Evolutionary conservation across 2,888 invertebrate species (phyloP), one percentile per base, ranked within the genome.

Genomic region (Spialia ferax): DNA sequence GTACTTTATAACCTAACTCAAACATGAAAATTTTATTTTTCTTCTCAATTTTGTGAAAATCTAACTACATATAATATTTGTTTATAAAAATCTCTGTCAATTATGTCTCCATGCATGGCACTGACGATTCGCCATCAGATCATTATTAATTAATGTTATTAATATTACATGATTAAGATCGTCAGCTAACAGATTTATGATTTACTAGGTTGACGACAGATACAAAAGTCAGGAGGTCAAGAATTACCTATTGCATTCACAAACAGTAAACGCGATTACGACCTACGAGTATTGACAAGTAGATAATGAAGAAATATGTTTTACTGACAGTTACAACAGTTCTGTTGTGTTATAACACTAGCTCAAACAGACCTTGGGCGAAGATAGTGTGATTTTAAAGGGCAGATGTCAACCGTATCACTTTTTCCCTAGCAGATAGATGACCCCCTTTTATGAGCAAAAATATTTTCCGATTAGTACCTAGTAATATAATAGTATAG

Each of bases 161-260:
- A 1, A 29, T 7, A 48, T 18, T 15, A 48, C 15, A 48, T n/a
- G 18, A 8, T 15, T n/a, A 18, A 48, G 54, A 1, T 26, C 23
- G 23, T 42, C 35, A 60, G 7, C 48, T 26, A 61, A 32, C 32
- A 18, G 57, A 48, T 60, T 48, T 4, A 48, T 29, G 48, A 48
- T 60, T 26, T 60, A 42, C 8, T 42, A 48, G 26, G 50, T 52
- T 29, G 48, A 3, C 48, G 20, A 48, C 62, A 35, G 50, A 62
- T 35, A 62, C 52, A 35, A 62, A 62, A 18, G 62, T 50, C 62
- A 62, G n/a, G 13, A 29, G 62, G 50, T 62, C 50, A 62, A 50
- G 50, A 52, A 48, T 29, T 35, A n/a, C n/a, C n/a, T n/a, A 62
- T 62, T 62, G 62, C 62, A 52, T 10, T 52, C 32, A 32, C 48